A percentile compares a stretch with the other conserved stretches of the same genome.
These are phyloP conservation scores for Tetragnatha versicolor DNA, from an alignment of 1,140 invertebrate species.

Conservation along the genomic window DNA sequence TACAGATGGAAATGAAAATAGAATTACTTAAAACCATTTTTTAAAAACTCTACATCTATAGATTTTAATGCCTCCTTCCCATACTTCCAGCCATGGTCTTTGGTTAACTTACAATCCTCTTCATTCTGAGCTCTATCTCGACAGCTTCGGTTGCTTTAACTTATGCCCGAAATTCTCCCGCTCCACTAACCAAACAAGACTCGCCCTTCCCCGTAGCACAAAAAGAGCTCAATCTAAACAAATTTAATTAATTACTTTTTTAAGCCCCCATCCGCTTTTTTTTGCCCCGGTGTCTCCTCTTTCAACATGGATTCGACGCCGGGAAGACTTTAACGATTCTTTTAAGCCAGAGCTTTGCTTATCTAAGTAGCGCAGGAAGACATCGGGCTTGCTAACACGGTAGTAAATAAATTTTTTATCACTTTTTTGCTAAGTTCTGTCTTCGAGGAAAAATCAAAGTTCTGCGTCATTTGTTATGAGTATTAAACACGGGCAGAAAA, in stretches of 20 bases:
- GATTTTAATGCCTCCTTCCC: too few relatives aligned
- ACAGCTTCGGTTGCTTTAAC: slow-evolving; percentile 31
- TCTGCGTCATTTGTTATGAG: slow-evolving; percentile 49
- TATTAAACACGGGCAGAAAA: slow-evolving; percentile 35
- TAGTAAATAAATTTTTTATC: slow-evolving; percentile 55
- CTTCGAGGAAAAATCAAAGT: slow-evolving; percentile 36
- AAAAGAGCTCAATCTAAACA: slow-evolving; percentile 42
- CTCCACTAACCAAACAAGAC: slow-evolving; percentile 44
- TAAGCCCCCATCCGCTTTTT: neutral
- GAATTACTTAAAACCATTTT: too few relatives aligned
- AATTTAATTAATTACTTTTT: slow-evolving; percentile 55
- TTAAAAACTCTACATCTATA: too few relatives aligned
- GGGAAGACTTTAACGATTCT: slow-evolving; percentile 45
- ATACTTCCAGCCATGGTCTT: too few relatives aligned
- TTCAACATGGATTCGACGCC: neutral
- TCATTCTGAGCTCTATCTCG: too few relatives aligned
- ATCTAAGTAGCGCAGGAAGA: slow-evolving; percentile 46
- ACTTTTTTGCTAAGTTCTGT: slow-evolving; percentile 30
- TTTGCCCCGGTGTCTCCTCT: neutral
- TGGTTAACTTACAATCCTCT: too few relatives aligned
- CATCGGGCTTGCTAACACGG: slow-evolving; percentile 30
- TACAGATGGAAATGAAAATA: too few relatives aligned
- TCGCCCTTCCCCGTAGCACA: neutral
- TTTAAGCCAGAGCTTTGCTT: slow-evolving; percentile 48
- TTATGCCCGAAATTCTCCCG: slow-evolving; percentile 30